Percentiles rank a stretch among this genome's conserved stretches.
phyloP scores from a whole-genome alignment of 1,140 invertebrate species.

The Aphaenogaster ashmeadi region DNA sequence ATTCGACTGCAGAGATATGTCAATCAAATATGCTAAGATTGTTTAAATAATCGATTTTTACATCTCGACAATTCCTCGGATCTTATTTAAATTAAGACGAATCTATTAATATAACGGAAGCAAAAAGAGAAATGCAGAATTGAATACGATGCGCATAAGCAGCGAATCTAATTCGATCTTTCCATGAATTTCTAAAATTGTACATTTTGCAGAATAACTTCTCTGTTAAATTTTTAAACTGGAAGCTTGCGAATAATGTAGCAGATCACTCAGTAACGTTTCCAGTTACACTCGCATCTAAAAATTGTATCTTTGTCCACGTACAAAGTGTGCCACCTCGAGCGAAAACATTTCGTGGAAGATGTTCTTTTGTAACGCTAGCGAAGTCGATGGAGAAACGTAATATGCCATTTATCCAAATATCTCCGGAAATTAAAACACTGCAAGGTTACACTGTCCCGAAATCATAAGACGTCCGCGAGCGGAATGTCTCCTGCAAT shows the following conservation, averaged over 20 bases:
- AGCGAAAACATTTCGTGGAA: not conserved
- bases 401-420: slow-evolving; percentile 10
- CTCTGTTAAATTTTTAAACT: slow-evolving; percentile 7
- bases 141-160: not conserved
- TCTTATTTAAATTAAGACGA: not conserved
- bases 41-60: not conserved
- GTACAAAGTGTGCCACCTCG: not conserved
- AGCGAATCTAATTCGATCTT: slow-evolving; percentile 6
- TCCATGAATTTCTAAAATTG: slow-evolving; percentile 26
- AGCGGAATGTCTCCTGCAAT: not conserved
- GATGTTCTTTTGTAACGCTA: not conserved
- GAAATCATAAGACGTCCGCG: not conserved
- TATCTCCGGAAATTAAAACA: slow-evolving; percentile 20
- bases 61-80: not conserved
- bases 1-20: not conserved
- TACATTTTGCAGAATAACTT: not conserved
- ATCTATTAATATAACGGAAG: not conserved
- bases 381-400: not conserved
- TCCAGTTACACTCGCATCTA: not conserved
- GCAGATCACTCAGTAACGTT: not conserved
- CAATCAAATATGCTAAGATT: not conserved
- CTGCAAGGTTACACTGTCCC: slow-evolving; percentile 10
- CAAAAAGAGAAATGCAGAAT: not conserved
- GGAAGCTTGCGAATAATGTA: slow-evolving; percentile 8
- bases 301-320: not conserved